Conservation (phyloP, 2,888 invertebrate species). For the Trachelus tabidus region DNA sequence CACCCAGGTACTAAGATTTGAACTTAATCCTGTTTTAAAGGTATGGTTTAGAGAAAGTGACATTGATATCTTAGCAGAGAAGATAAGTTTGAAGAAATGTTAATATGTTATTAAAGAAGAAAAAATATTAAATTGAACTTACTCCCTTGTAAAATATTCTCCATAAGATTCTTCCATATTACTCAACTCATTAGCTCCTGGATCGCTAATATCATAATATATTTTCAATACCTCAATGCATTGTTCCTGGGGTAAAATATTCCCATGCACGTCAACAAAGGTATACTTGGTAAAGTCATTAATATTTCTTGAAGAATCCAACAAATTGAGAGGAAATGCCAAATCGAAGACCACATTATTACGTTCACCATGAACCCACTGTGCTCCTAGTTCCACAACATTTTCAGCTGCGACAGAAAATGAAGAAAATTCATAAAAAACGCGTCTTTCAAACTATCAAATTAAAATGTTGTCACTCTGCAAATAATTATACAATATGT, state of each 20-base stretch:
- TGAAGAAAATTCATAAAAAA: neutral
- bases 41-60: slow-evolving; percentile 53
- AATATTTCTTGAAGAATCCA: slow-evolving; percentile 48
- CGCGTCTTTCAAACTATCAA: neutral
- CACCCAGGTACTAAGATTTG: slow-evolving; percentile 31
- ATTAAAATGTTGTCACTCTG: neutral
- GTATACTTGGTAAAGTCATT: slow-evolving; percentile 39
- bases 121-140: slow-evolving; percentile 33
- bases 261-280: slow-evolving; percentile 53
- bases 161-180: slow-evolving; percentile 53
- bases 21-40: slow-evolving; percentile 52
- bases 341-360: slow-evolving; percentile 72
- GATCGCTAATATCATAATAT: slow-evolving; percentile 60
- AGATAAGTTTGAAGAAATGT: slow-evolving; percentile 46
- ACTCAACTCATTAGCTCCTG: slow-evolving; percentile 53
- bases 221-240: slow-evolving; percentile 56
- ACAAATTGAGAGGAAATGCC: slow-evolving; percentile 63
- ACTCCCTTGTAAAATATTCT: slow-evolving; percentile 60
- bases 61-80: slow-evolving; percentile 43
- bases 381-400: slow-evolving; percentile 79
- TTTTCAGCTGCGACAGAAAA: slow-evolving; percentile 61
- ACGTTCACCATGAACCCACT: slow-evolving; percentile 83
- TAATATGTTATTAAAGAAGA: slow-evolving; percentile 21
- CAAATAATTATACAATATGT: neutral
- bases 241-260: slow-evolving; percentile 57